These are phyloP conservation scores for Aphaenogaster ashmeadi DNA, from an alignment of 1,140 invertebrate genomes.

Conservation along the genomic window DNA sequence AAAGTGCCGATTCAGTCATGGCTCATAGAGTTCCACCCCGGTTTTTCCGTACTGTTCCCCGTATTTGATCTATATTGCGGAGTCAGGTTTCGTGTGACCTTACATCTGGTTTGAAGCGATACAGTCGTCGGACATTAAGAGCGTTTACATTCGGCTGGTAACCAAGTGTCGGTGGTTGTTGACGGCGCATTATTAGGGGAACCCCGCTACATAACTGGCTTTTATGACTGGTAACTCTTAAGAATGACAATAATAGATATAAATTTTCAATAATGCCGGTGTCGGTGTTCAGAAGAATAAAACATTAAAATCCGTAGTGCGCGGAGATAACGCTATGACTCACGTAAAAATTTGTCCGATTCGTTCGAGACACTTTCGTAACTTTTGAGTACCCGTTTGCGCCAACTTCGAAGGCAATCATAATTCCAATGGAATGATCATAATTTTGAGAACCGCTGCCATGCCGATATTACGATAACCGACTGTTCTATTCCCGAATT, in stretches of 20 bases:
- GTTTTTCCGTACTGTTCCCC: slow-evolving; percentile 34
- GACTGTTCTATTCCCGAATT: slow-evolving; percentile 35
- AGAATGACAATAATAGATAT: not conserved
- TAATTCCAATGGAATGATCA: not conserved
- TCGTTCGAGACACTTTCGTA: not conserved
- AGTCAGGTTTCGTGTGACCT: slow-evolving; percentile 76
- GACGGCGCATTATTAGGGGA: not conserved
- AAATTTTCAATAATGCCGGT: not conserved
- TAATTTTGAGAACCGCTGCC: slow-evolving; percentile 52
- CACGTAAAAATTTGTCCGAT: not conserved
- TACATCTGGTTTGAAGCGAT: slow-evolving; percentile 76
- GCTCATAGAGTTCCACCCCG: slow-evolving; percentile 71
- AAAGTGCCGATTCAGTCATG: slow-evolving; percentile 67
- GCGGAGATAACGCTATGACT: not conserved
- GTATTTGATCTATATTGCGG: slow-evolving; percentile 67
- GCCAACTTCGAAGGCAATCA: not conserved
- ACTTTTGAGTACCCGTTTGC: not conserved
- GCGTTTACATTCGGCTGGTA: slow-evolving; percentile 43
- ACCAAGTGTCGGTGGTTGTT: slow-evolving; percentile 8
- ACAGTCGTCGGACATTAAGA: slow-evolving; percentile 66
- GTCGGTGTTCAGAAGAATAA: not conserved
- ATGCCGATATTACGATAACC: slow-evolving; percentile 36
- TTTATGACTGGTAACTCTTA: not conserved
- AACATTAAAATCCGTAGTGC: not conserved
- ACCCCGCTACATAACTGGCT: not conserved